Evolutionary conservation across 2,113 vertebrate genomes (phyloP).

Genomic region (Solenodon paradoxus): DNA sequence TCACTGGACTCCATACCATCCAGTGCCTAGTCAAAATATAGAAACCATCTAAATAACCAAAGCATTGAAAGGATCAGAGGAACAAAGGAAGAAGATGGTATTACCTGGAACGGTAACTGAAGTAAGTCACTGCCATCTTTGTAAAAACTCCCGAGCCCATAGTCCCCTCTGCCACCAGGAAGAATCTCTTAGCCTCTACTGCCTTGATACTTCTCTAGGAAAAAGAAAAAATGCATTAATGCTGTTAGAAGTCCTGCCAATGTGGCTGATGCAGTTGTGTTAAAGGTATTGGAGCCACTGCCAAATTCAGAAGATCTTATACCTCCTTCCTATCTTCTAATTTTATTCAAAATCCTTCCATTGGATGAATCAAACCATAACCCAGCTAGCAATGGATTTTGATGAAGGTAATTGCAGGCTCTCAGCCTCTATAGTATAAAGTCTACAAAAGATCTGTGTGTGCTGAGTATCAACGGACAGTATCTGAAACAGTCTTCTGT

Average conservation of each 20-base stretch:
- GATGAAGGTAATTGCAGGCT: not conserved
- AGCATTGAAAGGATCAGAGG: not conserved
- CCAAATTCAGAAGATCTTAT: not conserved
- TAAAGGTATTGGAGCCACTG: not conserved
- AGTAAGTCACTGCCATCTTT: not conserved
- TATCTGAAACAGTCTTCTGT: not conserved
- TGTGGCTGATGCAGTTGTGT: not conserved
- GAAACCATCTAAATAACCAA: conserved; percentile 37
- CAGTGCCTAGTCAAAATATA: not conserved
- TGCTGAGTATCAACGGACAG: not conserved
- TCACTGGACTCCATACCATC: not conserved
- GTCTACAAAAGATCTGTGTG: not conserved
- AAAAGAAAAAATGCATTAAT: not conserved
- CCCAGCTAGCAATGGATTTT: not conserved
- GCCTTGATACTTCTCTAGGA: not conserved
- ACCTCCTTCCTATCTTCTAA: not conserved
- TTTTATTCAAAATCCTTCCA: not conserved
- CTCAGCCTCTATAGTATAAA: not conserved
- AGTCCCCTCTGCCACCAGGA: not conserved
- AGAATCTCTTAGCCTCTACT: not conserved
- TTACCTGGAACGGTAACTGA: not conserved
- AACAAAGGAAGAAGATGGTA: not conserved
- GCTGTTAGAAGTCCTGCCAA: not conserved
- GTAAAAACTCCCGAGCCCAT: not conserved
- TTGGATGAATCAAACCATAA: not conserved